Base-by-base conservation (phyloP, 2,888 invertebrate species). In the Suillia variegata region DNA sequence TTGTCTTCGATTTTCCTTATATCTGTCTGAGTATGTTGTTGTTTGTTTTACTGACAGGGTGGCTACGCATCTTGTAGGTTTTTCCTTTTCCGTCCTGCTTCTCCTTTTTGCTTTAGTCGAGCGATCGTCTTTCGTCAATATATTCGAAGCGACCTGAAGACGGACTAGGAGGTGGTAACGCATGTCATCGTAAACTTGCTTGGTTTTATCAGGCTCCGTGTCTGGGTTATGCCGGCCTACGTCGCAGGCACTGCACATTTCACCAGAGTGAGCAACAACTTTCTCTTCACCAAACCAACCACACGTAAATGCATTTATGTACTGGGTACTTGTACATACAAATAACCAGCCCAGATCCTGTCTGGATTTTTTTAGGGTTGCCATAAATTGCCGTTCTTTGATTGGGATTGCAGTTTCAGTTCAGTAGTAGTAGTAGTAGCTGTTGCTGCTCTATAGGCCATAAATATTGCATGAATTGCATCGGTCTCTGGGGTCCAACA, bases 181-280 rank as follows among this genome's bases (percentile, higher is more conserved):
- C 75, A 70, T 78, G 78, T 78, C 78, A 78, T 78, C 78, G 76
- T 78, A 77, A 78, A n/a, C 73, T n/a, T n/a, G n/a, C 72, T 76
- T 69, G 70, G 64, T 68, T 54, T 65, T n/a, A n/a, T 73, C 66
- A 67, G 70, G 69, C 68, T 70, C 48, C 38, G 58, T 54, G n/a
- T n/a, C n/a, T n/a, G n/a, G n/a, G n/a, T n/a, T n/a, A n/a, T n/a
- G n/a, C n/a, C n/a, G n/a, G n/a, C n/a, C 58, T 58, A 49, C 33
- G 38, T 38, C 54, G 22, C 12, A 4, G 50, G 48, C 54, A 58
- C 54, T 54, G 54, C 49, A 58, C 58, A 54, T 58, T 58, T 58
- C 58, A 58, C 58, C 49, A n/a, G n/a, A n/a, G n/a, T n/a, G 38
- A 53, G 24, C 33, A 47, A 53, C 53, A 54, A 38, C 49, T 21